Base-by-base conservation (phyloP, 2,113 vertebrate genomes). In the Aptenodytes forsteri region DNA sequence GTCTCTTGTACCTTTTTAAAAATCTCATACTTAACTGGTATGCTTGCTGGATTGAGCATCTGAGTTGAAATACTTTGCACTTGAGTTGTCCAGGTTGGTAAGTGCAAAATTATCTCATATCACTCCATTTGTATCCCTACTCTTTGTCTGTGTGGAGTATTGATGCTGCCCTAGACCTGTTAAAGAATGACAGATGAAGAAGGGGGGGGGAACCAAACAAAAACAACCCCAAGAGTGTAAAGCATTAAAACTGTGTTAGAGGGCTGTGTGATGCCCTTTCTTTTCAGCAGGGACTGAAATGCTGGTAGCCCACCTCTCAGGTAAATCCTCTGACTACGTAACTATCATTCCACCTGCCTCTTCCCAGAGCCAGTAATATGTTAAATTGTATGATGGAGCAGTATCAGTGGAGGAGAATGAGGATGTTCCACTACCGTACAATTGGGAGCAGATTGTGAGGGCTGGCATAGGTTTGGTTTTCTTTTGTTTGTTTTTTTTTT, bases 401-500 rank as follows among this genome's bases (percentile, higher is more conserved):
- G 9, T 44, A 8, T 92, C 46, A 18, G 16, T 65, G 34, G 5
- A 67, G 47, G 46, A 75, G 25, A 75, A 58, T 52, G 13, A 66
- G 16, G 9, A 27, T 3, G 1, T 90, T 61, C 7, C 12, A 18
- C 25, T 64, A 8, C n/a, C 0, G 0, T 62, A 5, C 69, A 29
- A 30, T 30, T 46, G 34, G 27, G 70, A 85, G 32, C 17, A 19
- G 7, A 15, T 42, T 67, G 16, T 69, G 75, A 49, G 8, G 21
- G 10, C 44, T 90, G 61, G 18, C 5, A 26, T 38, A 14, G 5
- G 10, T 34, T n/a, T 30, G 7, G 5, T 13, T 34, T n/a, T 26
- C 14, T 70, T 29, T 36, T 11, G 15, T 50, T 46, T 87, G 36
- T 36, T 46, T 55, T 55, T 13, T 27, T 38, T 56, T 16, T 1